Percentiles rank a stretch among this genome's conserved stretches.
Evolutionary conservation across 92 coral and sea anemone genomes (phyloP).

Genomic region (Zoanthus sociatus): DNA sequence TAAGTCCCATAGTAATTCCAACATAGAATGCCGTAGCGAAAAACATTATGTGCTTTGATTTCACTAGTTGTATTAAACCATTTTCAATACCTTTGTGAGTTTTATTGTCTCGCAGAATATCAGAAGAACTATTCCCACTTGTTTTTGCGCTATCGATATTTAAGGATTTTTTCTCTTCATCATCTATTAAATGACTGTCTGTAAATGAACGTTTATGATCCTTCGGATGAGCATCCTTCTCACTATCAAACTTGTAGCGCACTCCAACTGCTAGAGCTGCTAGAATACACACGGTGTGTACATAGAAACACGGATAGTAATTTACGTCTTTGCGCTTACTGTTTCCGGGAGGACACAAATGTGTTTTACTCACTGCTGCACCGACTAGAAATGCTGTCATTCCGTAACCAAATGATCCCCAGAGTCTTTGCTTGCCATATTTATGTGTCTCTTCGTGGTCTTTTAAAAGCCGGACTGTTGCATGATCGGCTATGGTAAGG

Average conservation of each 20-base stretch:
- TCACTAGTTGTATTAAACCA: conserved; percentile 74
- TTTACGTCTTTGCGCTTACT: conserved; percentile 90
- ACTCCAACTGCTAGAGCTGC: conserved; percentile 82
- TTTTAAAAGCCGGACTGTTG: conserved; percentile 91
- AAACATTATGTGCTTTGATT: conserved; percentile 79
- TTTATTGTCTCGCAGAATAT: background rate
- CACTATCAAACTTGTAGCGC: conserved; percentile 73
- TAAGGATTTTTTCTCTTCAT: conserved; percentile 18
- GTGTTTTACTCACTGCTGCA: conserved; percentile 90
- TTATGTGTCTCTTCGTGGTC: conserved; percentile 86
- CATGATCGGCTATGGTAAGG: conserved; percentile 92
- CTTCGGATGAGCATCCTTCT: background rate
- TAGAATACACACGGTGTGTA: conserved; percentile 75
- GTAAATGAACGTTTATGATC: background rate
- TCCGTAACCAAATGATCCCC: conserved; percentile 98
- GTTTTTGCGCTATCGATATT: conserved; percentile 6
- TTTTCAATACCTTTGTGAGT: conserved; percentile 56
- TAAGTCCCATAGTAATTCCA: conserved; percentile 96
- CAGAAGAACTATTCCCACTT: background rate
- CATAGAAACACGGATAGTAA: conserved; percentile 92
- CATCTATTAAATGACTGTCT: background rate
- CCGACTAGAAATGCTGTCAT: conserved; percentile 93
- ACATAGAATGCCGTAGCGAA: conserved; percentile 92
- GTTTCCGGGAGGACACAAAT: conserved; percentile 91
- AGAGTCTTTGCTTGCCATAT: conserved; percentile 92